Evolutionary conservation across 1,140 invertebrate genomes (phyloP).

Genomic region (Trigoniulus corallinus): DNA sequence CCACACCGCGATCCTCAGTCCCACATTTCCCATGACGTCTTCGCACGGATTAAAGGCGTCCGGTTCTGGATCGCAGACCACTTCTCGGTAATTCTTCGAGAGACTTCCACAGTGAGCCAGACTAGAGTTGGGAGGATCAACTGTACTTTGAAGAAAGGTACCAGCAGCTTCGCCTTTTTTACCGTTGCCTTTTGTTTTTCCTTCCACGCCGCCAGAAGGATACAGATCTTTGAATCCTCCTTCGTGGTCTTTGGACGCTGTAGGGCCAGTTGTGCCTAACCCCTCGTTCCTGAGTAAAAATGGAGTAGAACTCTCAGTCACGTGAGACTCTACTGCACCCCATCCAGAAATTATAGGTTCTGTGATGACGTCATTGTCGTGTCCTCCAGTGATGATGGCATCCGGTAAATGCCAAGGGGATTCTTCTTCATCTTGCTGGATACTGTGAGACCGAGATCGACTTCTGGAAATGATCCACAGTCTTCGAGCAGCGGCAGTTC

Average conservation of each 20-base stretch:
- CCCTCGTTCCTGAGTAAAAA: background rate
- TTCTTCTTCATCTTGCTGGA: no score
- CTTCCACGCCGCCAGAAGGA: background rate
- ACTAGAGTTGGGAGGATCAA: background rate
- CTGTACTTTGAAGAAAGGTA: background rate
- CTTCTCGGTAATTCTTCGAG: constrained; percentile 29
- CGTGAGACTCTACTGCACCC: no score
- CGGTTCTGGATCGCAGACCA: constrained; percentile 56
- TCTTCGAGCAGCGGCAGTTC: no score
- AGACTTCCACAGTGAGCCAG: constrained; percentile 36
- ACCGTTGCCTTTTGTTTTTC: background rate
- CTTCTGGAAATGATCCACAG: no score
- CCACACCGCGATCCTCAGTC: constrained; percentile 64
- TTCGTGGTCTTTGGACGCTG: background rate
- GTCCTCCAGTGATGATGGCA: no score
- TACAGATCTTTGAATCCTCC: background rate
- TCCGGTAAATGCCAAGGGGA: no score
- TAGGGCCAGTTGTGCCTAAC: background rate
- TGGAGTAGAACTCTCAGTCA: no score
- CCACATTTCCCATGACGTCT: constrained; percentile 72
- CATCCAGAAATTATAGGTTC: no score
- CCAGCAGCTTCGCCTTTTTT: background rate
- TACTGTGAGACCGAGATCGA: no score
- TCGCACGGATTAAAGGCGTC: constrained; percentile 78
- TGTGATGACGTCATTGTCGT: no score